Conservation (phyloP, 2,113 vertebrate species). For the Pantherophis guttatus region DNA sequence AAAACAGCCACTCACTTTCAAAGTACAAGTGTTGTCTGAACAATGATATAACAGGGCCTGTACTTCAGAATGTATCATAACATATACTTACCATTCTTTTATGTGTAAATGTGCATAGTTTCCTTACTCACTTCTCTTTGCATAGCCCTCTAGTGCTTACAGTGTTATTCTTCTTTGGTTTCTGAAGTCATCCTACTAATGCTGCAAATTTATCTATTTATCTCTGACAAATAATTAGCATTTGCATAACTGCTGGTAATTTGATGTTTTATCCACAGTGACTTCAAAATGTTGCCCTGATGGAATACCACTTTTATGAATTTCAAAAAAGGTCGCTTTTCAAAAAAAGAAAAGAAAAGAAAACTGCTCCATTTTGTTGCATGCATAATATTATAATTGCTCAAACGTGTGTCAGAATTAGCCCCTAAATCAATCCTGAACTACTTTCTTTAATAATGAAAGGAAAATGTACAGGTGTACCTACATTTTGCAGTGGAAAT, state of each 20-base stretch:
- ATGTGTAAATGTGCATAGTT: conserved; percentile 10
- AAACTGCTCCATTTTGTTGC: neutral
- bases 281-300: conserved; percentile 30
- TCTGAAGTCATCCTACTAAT: conserved; percentile 11
- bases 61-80: conserved; percentile 9
- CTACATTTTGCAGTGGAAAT: conserved; percentile 43
- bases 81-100: conserved; percentile 6
- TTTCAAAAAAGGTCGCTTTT: conserved; percentile 6
- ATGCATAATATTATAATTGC: conserved; percentile 4
- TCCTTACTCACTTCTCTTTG: neutral
- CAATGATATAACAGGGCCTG: conserved; percentile 3
- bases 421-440: conserved; percentile 20
- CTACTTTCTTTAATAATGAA: conserved; percentile 16
- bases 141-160: neutral
- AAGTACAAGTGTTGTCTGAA: conserved; percentile 5
- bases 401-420: conserved; percentile 33
- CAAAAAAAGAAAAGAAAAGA: conserved; percentile 8
- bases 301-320: conserved; percentile 17
- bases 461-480: conserved; percentile 4
- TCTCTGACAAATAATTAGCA: conserved; percentile 37
- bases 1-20: neutral
- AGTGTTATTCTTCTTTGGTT: conserved; percentile 26
- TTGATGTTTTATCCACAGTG: conserved; percentile 29
- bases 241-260: conserved; percentile 19
- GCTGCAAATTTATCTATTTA: neutral